phyloP scores from a whole-genome alignment of 2,113 vertebrate species.

The Amazona vittata region DNA sequence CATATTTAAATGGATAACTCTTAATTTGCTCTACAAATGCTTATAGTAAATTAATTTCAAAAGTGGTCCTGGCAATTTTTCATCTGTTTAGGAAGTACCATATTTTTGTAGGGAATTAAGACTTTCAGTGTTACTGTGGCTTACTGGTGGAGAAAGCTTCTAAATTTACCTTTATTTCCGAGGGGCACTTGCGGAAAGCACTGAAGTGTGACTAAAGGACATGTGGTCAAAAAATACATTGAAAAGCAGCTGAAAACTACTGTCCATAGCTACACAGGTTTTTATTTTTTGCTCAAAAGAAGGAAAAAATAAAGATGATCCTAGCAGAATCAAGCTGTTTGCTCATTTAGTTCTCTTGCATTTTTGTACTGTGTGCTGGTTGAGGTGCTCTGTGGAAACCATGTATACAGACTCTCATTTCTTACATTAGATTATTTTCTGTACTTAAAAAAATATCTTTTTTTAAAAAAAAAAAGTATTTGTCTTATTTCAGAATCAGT shows the following conservation, averaged over 20 bases:
- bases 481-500: not conserved
- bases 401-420: not conserved
- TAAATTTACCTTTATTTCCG: not conserved
- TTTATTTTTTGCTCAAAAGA: not conserved
- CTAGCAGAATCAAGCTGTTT: not conserved
- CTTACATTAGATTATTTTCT: not conserved
- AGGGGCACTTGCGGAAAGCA: not conserved
- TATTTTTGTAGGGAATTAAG: not conserved
- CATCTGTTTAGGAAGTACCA: not conserved
- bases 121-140: not conserved
- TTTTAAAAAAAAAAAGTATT: not conserved
- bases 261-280: not conserved
- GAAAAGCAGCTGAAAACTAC: not conserved
- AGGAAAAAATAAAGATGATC: not conserved
- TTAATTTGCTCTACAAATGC: not conserved
- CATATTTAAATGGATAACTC: not conserved
- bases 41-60: not conserved
- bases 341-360: not conserved
- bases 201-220: not conserved
- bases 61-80: not conserved
- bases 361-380: not conserved
- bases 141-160: not conserved
- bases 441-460: not conserved
- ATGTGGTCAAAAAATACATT: not conserved
- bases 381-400: not conserved